Evolutionary conservation across 2,113 vertebrate species (phyloP), one percentile per base, ranked within the genome.

Genomic region (Telmatochromis sp.): DNA sequence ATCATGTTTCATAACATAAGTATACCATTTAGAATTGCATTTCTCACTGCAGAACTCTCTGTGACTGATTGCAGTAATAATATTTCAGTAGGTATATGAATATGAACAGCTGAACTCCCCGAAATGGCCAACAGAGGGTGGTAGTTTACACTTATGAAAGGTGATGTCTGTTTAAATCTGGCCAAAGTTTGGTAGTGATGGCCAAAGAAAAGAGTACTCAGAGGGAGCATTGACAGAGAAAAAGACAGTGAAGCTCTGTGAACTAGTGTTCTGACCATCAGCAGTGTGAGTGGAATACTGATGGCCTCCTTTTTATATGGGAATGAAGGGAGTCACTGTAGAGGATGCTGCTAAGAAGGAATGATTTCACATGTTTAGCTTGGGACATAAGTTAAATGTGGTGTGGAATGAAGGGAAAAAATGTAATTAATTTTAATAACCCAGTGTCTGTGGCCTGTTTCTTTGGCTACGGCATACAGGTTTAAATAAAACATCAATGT

Each of bases 161-260:
- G 75, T 55, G 63, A 86, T 40, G 83, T 85, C 60, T 75, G 80
- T 83, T 75, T 28, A 68, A 81, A 89, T 81, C 58, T 19, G 68
- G 21, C 47, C 53, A 78, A 60, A 71, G 71, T 73, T 84, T 81
- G 83, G 14, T 19, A 84, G 15, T 51, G 55, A 57, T 7, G 42
- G 88, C 84, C 33, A 78, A 86, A 65, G 86, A 17, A 35, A 83
- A 84, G 60, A 9, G 88, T 87, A 93, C 80, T 93, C 90, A 93
- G 92, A 93, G 89, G 68, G 68, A 75, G 85, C 89, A 92, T 93
- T 94, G 91, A 94, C 75, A 75, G 90, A 86, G 83, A 80, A 57
- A 53, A 53, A 84, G 87, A 95, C 94, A 95, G 86, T 85, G 93
- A 84, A 45, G 89, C 92, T 94, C 91, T 95, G 94, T 95, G 89